A percentile compares a stretch with the other conserved stretches of the same genome.
Evolutionary conservation across 2,888 invertebrate species (phyloP).

Genomic region (Drosophila cognata): DNA sequence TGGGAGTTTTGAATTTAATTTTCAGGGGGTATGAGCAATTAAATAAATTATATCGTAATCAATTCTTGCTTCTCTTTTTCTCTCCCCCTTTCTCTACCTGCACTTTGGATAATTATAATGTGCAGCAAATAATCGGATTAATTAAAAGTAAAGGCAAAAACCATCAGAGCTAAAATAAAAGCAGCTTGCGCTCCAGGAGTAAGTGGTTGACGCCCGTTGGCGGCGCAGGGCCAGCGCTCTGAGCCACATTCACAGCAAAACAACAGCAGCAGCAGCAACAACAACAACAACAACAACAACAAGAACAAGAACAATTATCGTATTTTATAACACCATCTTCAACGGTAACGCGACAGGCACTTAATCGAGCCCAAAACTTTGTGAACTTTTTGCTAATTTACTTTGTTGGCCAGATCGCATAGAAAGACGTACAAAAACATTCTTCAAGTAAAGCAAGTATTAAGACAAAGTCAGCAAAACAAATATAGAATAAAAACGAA

Average conservation of each 20-base stretch:
- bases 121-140: constrained; percentile 69
- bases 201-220: constrained; percentile 29
- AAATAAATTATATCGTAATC: constrained; percentile 48
- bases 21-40: background rate
- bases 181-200: constrained; percentile 6
- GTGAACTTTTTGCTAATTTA: constrained; percentile 22
- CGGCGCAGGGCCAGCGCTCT: constrained; percentile 19
- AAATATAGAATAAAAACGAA: background rate
- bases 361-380: constrained; percentile 10
- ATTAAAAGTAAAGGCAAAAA: constrained; percentile 64
- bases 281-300: background rate
- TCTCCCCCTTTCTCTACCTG: background rate
- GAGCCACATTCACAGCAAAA: constrained; percentile 7
- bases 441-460: constrained; percentile 3
- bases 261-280: constrained; percentile 2
- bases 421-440: constrained; percentile 4
- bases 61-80: constrained; percentile 45
- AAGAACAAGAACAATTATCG: background rate
- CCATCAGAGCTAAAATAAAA: constrained; percentile 28
- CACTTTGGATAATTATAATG: constrained; percentile 55
- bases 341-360: background rate
- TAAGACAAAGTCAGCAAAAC: background rate
- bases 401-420: constrained; percentile 10
- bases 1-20: background rate
- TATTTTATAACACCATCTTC: background rate